Conservation (phyloP, 2,888 invertebrate species). For the Colletes collaris region DNA sequence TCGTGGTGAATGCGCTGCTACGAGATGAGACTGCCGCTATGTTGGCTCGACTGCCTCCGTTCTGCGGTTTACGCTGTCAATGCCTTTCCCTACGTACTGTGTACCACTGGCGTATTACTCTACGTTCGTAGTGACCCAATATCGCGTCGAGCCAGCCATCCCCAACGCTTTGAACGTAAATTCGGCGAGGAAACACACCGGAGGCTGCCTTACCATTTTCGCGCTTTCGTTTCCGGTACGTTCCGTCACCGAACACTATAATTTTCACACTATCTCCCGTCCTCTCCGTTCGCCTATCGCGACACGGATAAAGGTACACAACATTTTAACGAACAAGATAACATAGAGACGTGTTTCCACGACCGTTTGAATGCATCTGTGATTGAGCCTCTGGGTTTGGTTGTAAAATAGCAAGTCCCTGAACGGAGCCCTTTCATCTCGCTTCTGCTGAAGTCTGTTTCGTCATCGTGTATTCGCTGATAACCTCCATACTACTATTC, state of each 20-base stretch:
- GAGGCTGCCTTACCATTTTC: background rate
- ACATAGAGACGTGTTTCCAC: no score
- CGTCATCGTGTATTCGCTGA: no score
- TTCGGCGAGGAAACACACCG: constrained; percentile 1
- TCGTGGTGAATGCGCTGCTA: constrained; percentile 48
- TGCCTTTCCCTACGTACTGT: constrained; percentile 65
- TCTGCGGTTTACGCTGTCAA: constrained; percentile 77
- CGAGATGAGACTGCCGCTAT: constrained; percentile 54
- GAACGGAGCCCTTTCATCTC: no score
- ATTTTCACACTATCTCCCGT: background rate
- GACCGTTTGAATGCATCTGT: no score
- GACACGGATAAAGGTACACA: no score
- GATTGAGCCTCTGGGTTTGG: no score
- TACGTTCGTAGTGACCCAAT: constrained; percentile 73
- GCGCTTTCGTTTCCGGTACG: background rate
- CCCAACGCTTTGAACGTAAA: constrained; percentile 40
- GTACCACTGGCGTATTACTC: constrained; percentile 54
- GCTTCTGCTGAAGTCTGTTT: no score
- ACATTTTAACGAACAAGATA: no score
- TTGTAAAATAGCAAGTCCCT: no score
- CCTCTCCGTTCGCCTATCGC: background rate
- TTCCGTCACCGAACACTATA: background rate
- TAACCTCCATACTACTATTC: no score
- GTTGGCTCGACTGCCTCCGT: constrained; percentile 60
- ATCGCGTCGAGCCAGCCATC: constrained; percentile 71